Conservation (phyloP, 2,113 vertebrate genomes). For the Poecilia latipinna region DNA sequence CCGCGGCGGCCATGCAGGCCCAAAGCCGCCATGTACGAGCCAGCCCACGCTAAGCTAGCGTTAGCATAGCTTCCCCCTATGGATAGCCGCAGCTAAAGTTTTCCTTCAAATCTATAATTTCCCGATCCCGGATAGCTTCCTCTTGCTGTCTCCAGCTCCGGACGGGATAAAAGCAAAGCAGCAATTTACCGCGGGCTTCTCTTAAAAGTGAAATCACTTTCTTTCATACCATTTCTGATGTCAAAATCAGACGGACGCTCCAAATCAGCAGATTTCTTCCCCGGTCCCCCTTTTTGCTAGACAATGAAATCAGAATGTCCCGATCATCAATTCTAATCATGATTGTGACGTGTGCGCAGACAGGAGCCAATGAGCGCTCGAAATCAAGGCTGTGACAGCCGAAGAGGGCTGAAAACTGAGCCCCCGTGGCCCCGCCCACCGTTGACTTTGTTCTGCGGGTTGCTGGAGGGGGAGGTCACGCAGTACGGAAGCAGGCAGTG, state of each 20-base stretch:
- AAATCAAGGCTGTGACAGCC: conserved; percentile 83
- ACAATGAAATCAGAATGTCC: conserved; percentile 98
- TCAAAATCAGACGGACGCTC: conserved; percentile 79
- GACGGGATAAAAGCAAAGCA: background rate
- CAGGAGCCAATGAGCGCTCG: conserved; percentile 86
- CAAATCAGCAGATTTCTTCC: conserved; percentile 90
- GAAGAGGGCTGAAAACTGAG: conserved; percentile 70
- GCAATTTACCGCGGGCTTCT: background rate
- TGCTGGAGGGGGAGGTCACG: conserved; percentile 69
- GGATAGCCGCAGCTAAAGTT: conserved; percentile 77
- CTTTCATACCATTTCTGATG: conserved; percentile 74
- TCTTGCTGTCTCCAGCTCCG: conserved; percentile 24
- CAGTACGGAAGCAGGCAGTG: conserved; percentile 32
- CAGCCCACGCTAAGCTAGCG: conserved; percentile 44
- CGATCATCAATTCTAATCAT: conserved; percentile 99
- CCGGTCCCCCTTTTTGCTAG: conserved; percentile 85
- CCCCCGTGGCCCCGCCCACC: conserved; percentile 75
- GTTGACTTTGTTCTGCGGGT: conserved; percentile 74
- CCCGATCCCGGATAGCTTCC: conserved; percentile 36
- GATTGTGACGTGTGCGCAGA: conserved; percentile 94
- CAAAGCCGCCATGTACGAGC: conserved; percentile 61
- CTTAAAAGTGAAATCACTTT: conserved; percentile 35
- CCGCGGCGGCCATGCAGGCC: conserved; percentile 63
- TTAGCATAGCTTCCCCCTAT: conserved; percentile 67
- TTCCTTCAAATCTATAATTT: conserved; percentile 76